phyloP scores from a whole-genome alignment of 2,888 invertebrate species.

The Chloroclysta siterata region DNA sequence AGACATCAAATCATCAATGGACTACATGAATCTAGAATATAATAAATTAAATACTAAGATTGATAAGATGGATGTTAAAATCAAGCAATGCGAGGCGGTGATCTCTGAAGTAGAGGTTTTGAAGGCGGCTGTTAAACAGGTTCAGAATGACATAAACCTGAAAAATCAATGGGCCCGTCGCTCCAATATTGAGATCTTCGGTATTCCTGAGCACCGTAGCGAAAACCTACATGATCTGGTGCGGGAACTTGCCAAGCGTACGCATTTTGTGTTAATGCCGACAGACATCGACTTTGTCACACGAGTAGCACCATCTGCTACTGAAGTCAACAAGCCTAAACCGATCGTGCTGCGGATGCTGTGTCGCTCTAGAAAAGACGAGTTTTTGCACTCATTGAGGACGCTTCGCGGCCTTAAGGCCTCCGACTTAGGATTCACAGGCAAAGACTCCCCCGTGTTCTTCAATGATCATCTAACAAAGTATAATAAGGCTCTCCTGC shows the following conservation, averaged over 20 bases:
- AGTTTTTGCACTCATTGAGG: too few relatives aligned
- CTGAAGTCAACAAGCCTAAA: background rate
- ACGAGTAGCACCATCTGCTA: background rate
- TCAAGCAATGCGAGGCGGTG: background rate
- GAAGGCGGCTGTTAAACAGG: background rate
- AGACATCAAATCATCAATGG: background rate
- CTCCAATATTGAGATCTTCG: conserved; percentile 9
- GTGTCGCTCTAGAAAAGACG: too few relatives aligned
- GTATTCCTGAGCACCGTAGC: background rate
- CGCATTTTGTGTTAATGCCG: background rate
- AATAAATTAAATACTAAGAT: conserved; percentile 1
- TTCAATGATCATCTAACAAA: too few relatives aligned
- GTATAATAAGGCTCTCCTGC: too few relatives aligned
- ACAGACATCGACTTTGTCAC: conserved; percentile 1
- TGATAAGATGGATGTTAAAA: background rate
- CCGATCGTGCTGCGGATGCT: conserved; percentile 1
- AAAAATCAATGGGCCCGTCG: conserved; percentile 10
- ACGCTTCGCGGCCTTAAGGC: too few relatives aligned
- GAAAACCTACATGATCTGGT: conserved; percentile 1
- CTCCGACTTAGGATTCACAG: too few relatives aligned
- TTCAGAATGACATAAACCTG: background rate
- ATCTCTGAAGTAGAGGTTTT: background rate
- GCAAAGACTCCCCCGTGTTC: too few relatives aligned
- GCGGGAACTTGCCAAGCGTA: conserved; percentile 1
- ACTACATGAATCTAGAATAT: background rate